Evolutionary conservation across 2,113 vertebrate species (phyloP).

Genomic region (Zosterops japonicus): DNA sequence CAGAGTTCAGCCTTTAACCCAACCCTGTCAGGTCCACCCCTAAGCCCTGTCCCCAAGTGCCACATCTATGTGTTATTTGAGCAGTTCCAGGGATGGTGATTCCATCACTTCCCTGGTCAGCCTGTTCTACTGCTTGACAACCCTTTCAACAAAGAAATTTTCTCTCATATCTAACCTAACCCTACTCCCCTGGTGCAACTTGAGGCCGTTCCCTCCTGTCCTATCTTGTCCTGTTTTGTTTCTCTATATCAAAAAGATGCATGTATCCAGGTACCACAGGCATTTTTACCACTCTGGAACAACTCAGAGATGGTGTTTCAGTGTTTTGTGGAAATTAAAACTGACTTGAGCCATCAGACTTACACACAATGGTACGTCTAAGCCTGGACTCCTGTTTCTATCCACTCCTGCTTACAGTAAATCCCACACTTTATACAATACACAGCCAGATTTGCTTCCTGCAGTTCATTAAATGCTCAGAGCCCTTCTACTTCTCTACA

Average conservation of each 20-base stretch:
- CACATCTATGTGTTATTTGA: neutral
- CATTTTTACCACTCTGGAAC: neutral
- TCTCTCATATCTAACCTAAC: neutral
- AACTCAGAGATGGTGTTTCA: neutral
- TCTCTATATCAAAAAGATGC: neutral
- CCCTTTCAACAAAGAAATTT: neutral
- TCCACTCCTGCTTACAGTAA: neutral
- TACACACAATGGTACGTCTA: neutral
- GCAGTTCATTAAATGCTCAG: neutral
- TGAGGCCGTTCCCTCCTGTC: neutral
- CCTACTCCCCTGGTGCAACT: neutral
- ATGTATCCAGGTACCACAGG: neutral
- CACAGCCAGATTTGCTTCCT: neutral
- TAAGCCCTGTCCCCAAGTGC: neutral
- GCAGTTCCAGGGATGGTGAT: neutral
- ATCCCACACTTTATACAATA: neutral
- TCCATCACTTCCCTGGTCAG: neutral
- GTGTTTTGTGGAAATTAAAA: neutral
- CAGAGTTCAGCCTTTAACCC: neutral
- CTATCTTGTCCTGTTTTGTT: neutral
- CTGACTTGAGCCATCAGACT: neutral
- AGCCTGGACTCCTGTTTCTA: neutral
- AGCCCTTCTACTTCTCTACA: neutral
- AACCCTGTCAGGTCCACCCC: neutral
- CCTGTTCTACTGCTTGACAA: neutral